phyloP scores from a whole-genome alignment of 2,888 invertebrate genomes.

The Ornithoptera alexandrae region DNA sequence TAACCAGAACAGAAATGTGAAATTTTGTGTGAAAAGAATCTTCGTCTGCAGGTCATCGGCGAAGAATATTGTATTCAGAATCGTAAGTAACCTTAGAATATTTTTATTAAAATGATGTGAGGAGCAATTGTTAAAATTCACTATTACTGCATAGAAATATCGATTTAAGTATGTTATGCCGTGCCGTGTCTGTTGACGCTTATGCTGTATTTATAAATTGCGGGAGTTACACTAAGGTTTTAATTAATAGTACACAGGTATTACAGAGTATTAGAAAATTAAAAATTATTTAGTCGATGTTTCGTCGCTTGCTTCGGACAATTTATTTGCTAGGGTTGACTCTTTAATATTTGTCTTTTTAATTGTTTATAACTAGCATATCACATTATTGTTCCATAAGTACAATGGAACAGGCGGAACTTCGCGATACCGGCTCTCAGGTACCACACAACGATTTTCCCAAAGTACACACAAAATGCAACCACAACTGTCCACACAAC shows the following conservation, averaged over 20 bases:
- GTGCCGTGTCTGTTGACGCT: slow-evolving; percentile 47
- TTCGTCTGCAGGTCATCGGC: slow-evolving; percentile 50
- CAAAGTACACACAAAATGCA: slow-evolving; percentile 71
- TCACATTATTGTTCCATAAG: slow-evolving; percentile 43
- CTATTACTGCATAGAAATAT: slow-evolving; percentile 64
- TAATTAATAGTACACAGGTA: neutral
- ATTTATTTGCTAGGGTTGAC: too few species aligned
- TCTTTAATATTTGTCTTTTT: too few species aligned
- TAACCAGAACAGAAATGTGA: slow-evolving; percentile 64
- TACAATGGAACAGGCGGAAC: slow-evolving; percentile 65
- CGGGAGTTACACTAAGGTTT: neutral
- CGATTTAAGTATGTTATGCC: slow-evolving; percentile 57
- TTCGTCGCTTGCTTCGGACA: too few species aligned
- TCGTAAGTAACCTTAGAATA: slow-evolving; percentile 58
- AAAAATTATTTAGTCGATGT: too few species aligned
- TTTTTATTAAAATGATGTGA: slow-evolving; percentile 36
- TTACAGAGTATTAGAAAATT: too few species aligned
- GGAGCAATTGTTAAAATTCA: slow-evolving; percentile 42
- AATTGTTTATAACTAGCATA: slow-evolving; percentile 13
- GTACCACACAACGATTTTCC: slow-evolving; percentile 60
- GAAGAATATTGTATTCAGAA: slow-evolving; percentile 47
- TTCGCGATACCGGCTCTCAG: slow-evolving; percentile 51
- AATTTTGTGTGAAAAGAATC: slow-evolving; percentile 49
- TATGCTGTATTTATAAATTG: slow-evolving; percentile 38
- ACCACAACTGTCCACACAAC: slow-evolving; percentile 71